Base-by-base conservation (phyloP, 2,113 vertebrate genomes). In the Istiophorus platypterus region DNA sequence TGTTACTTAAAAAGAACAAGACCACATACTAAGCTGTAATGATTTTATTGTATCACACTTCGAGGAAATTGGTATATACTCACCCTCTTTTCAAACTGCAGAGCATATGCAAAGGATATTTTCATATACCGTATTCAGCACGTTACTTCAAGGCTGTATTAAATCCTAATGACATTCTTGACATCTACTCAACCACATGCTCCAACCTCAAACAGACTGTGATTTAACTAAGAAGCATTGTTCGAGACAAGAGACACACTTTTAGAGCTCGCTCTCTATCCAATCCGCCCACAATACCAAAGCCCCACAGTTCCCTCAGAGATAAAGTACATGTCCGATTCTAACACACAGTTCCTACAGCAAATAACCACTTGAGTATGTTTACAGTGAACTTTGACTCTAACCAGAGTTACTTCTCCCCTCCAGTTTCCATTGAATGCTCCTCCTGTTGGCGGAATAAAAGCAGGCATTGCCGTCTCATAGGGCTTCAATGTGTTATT, bases 401-500 rank as follows among this genome's bases (percentile, higher is more conserved):
- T 47, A 58, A 87, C 72, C 69, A 88, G 80, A 82, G 39, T 12
- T 49, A 27, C 69, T 73, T 22, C n/a, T 71, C 63, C 82, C 63
- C 58, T 73, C 41, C 70, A 79, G 67, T 90, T 87, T 89, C 88
- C 81, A 77, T 22, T 80, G 62, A 87, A 80, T 42, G 17, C 51
- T 77, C 72, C 75, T 88, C 74, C 73, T 85, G 77, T 78, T 90
- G 56, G 73, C 41, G 37, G 82, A 85, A 85, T 74, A 74, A 76
- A 88, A 89, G 82, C 78, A 58, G 67, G 59, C 82, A 82, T 88
- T 86, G 81, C 57, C 39, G 27, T 82, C 76, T 88, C 82, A 45
- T 57, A 57, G 78, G 78, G 59, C 67, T 92, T 91, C 90, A 89
- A 88, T 87, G 72, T 92, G 87, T 92, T 94, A 85, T 90, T 89